phyloP scores from a whole-genome alignment of 2,113 vertebrate species.

The Aspiorhynchus laticeps region DNA sequence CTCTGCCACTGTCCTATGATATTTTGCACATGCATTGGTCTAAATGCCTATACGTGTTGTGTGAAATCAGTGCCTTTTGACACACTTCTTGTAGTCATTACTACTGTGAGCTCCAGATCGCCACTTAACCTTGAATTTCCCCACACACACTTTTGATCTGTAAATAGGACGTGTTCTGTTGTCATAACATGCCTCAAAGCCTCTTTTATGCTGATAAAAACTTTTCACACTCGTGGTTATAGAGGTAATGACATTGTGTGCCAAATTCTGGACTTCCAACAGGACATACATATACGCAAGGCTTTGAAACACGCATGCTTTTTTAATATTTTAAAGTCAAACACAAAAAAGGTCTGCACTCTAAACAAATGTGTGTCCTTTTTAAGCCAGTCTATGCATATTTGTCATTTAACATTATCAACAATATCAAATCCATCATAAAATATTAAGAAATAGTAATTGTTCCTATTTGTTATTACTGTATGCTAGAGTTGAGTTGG shows the following conservation, averaged over 20 bases:
- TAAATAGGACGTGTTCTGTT: not conserved
- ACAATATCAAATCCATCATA: not conserved
- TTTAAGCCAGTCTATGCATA: not conserved
- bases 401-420: not conserved
- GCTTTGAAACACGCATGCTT: not conserved
- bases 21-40: not conserved
- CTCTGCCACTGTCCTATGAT: not conserved
- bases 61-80: not conserved
- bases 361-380: not conserved
- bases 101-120: too few species aligned
- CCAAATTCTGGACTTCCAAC: not conserved
- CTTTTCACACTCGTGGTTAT: not conserved
- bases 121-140: slow-evolving; percentile 1
- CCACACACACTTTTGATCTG: not conserved
- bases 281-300: not conserved
- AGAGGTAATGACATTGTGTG: not conserved
- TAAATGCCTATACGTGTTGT: not conserved
- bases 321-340: not conserved
- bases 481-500: not conserved
- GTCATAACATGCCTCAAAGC: not conserved
- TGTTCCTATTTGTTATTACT: not conserved
- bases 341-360: not conserved
- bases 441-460: not conserved
- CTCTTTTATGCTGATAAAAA: not conserved
- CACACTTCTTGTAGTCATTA: not conserved